Evolutionary conservation across 2,797 vertebrate species (phyloP).

Genomic region (Miichthys miiuy): DNA sequence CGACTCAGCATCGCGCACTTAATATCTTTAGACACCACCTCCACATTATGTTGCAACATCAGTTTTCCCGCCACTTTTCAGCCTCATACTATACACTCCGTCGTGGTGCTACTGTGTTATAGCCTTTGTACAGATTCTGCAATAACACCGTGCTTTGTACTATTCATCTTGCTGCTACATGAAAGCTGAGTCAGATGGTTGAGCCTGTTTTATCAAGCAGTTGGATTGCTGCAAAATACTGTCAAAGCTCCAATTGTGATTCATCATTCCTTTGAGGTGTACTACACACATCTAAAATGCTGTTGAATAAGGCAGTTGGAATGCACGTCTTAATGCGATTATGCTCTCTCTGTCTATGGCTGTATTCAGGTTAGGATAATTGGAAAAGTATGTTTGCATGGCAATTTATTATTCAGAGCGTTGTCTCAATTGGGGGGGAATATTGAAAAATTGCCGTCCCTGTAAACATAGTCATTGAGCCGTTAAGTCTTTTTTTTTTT

Average conservation of each 20-base stretch:
- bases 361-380: slow-evolving; percentile 42
- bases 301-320: slow-evolving; percentile 20
- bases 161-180: slow-evolving; percentile 46
- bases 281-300: slow-evolving; percentile 31
- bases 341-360: slow-evolving; percentile 26
- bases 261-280: slow-evolving; percentile 52
- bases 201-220: slow-evolving; percentile 47
- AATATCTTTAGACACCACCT: slow-evolving; percentile 19
- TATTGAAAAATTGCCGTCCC: slow-evolving; percentile 14
- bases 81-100: slow-evolving; percentile 12
- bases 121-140: slow-evolving; percentile 39
- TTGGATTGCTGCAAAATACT: slow-evolving; percentile 40
- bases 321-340: slow-evolving; percentile 34
- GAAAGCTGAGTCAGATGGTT: slow-evolving; percentile 52
- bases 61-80: slow-evolving; percentile 18
- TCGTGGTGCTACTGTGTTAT: slow-evolving; percentile 17
- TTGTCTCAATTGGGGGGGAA: slow-evolving; percentile 34
- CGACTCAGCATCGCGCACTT: not conserved
- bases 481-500: slow-evolving; percentile 16
- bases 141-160: slow-evolving; percentile 42
- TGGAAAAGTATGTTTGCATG: slow-evolving; percentile 49
- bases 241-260: slow-evolving; percentile 33
- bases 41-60: slow-evolving; percentile 19
- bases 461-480: slow-evolving; percentile 32
- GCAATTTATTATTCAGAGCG: slow-evolving; percentile 38